Percentiles rank a stretch among this genome's conserved stretches.
Conservation (phyloP, 2,113 vertebrate species). For the Siphamia tubifer region DNA sequence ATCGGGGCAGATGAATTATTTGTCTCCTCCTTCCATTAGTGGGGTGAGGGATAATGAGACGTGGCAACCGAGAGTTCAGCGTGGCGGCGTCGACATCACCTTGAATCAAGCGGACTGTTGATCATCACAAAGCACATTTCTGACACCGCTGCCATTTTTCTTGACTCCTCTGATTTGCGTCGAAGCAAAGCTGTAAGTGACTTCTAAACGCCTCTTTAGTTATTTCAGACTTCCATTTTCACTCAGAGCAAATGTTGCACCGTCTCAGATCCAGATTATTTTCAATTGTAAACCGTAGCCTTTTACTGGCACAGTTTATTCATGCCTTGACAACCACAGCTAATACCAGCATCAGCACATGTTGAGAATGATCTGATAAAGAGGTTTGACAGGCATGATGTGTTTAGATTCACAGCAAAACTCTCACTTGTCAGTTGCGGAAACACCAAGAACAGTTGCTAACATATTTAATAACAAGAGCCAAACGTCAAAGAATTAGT, state of each 20-base stretch:
- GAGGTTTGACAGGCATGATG: background rate
- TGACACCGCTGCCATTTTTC: constrained; percentile 21
- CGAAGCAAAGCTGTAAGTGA: constrained; percentile 7
- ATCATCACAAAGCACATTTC: constrained; percentile 52
- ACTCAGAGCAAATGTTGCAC: background rate
- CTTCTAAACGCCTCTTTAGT: constrained; percentile 35
- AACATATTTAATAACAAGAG: background rate
- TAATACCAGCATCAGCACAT: background rate
- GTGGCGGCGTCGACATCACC: constrained; percentile 49
- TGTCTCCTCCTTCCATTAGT: constrained; percentile 70
- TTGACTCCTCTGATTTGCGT: constrained; percentile 14
- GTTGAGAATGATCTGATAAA: background rate
- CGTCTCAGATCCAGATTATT: background rate
- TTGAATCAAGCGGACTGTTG: constrained; percentile 62
- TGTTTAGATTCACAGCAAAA: background rate
- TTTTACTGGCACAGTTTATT: background rate
- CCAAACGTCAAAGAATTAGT: background rate
- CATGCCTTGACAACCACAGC: background rate
- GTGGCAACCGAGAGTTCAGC: constrained; percentile 67
- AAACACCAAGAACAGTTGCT: background rate
- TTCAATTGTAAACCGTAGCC: background rate
- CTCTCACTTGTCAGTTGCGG: background rate
- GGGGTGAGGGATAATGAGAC: constrained; percentile 62
- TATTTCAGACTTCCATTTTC: constrained; percentile 23
- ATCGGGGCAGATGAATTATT: constrained; percentile 70